Percentiles rank a stretch among this genome's conserved stretches.
These are phyloP conservation scores for Drosophila siamana DNA, from an alignment of 2,888 invertebrate genomes.

Conservation along the genomic window DNA sequence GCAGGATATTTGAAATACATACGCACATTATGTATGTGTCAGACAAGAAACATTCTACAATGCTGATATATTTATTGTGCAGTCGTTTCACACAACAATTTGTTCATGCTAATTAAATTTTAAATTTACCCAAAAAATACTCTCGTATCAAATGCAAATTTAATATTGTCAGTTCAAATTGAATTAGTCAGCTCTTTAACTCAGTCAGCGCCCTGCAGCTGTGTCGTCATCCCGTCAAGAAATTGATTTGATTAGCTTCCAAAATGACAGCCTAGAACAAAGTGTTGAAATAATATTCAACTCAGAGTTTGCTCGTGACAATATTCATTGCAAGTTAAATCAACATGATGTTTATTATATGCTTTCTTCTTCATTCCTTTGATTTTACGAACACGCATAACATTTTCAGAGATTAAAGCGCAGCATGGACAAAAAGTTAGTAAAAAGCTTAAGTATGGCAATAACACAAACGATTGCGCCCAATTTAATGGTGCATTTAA, in stretches of 20 bases:
- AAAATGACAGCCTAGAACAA: conserved; percentile 14
- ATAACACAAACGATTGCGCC: conserved; percentile 1
- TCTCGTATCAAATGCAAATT: conserved; percentile 21
- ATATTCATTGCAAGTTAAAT: too few relatives aligned
- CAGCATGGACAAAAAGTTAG: not conserved
- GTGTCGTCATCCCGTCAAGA: not conserved
- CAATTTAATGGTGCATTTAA: conserved; percentile 16
- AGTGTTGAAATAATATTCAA: conserved; percentile 16
- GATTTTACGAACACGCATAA: too few relatives aligned
- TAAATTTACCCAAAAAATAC: conserved; percentile 29
- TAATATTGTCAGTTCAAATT: conserved; percentile 34
- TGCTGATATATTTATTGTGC: too few relatives aligned
- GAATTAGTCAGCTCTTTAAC: conserved; percentile 19
- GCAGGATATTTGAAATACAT: conserved; percentile 43
- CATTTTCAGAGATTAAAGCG: not conserved
- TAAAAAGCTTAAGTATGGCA: not conserved
- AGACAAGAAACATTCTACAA: too few relatives aligned
- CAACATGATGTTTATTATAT: too few relatives aligned
- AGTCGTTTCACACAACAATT: conserved; percentile 29
- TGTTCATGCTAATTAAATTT: conserved; percentile 39
- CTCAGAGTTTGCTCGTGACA: too few relatives aligned
- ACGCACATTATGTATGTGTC: conserved; percentile 27
- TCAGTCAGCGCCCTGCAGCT: not conserved
- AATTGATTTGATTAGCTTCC: conserved; percentile 37
- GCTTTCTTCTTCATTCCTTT: too few relatives aligned